Evolutionary conservation across 1,140 invertebrate species (phyloP), one percentile per base, ranked within the genome.

Genomic region (Ganaspis sp.): DNA sequence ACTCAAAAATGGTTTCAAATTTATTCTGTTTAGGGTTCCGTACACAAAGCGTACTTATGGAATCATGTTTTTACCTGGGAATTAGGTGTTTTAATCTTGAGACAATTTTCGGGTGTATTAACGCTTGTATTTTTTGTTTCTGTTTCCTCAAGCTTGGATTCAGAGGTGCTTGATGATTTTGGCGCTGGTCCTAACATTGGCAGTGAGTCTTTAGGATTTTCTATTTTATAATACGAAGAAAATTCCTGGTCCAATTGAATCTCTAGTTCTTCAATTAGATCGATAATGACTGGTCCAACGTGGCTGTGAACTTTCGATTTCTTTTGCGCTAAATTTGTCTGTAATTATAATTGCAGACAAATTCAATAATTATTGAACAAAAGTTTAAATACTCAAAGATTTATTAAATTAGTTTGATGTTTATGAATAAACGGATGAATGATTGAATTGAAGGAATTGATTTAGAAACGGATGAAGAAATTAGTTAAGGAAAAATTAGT

Each of bases 241-340:
- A 90, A 88, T 54, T 91, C 88, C 58, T 86, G 84, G 64, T 91
- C 90, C 11, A 91, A 75, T 34, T 90, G 88, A 15, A 90, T 84
- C 72, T 91, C 90, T 17, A 93, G 72, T 76, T 93, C 92, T 70
- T 93, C 92, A 75, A 93, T 93, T 0, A 93, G 79, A 77, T 93
- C 92, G 1, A 92, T 90, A 64, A 93, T 92, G 1, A 92, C 90
- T 1, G 92, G 92, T 8, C 92, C 92, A 9, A 91, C 90, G 19
- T 92, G 91, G 42, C 78, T 88, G 21, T 87, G 87, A 6, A 80
- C 73, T 1, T 76, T n/a, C 6, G 76, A 79, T 73, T 83, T 84
- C 77, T 80, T 86, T 37, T 79, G 85, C 26, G 82, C 38, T 70
- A 81, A 72, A 71, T 78, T 79, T 15, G 58, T 79, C 83, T 86